These are phyloP conservation scores for Pelobates fuscus DNA, from an alignment of 2,113 vertebrate species.

Conservation along the genomic window DNA sequence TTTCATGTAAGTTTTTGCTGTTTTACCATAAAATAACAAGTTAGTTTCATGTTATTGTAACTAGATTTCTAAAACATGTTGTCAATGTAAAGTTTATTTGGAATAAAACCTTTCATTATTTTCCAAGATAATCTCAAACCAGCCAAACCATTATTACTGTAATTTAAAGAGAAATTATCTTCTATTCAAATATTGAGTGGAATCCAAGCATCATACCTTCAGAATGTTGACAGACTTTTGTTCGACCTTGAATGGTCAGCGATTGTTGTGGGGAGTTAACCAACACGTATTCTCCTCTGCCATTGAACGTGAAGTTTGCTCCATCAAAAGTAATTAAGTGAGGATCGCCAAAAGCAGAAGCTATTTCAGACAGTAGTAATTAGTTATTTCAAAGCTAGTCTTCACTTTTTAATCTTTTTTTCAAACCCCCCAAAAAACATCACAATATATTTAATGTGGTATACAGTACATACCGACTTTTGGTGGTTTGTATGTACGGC, in stretches of 20 bases:
- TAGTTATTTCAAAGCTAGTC: not conserved
- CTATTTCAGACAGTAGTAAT: constrained; percentile 62
- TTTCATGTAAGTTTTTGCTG: no score
- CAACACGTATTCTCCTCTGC: constrained; percentile 80
- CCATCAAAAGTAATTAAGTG: constrained; percentile 89
- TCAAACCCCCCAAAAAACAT: not conserved
- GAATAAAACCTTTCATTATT: no score
- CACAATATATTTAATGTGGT: not conserved
- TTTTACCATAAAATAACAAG: no score
- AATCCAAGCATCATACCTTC: no score
- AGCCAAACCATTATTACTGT: no score
- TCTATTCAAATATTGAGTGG: no score
- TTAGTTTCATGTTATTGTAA: no score
- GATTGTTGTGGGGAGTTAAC: constrained; percentile 54
- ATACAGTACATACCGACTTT: constrained; percentile 68
- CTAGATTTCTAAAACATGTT: no score
- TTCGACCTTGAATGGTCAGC: constrained; percentile 78
- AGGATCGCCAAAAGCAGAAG: constrained; percentile 89
- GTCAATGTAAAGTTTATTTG: no score
- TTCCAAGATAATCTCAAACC: no score
- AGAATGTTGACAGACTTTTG: constrained; percentile 57
- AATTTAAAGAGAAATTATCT: no score
- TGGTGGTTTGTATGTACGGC: constrained; percentile 75
- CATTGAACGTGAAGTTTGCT: constrained; percentile 84
- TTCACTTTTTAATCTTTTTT: not conserved